Conservation (phyloP, 2,888 invertebrate species). For the Pterostichus niger region DNA sequence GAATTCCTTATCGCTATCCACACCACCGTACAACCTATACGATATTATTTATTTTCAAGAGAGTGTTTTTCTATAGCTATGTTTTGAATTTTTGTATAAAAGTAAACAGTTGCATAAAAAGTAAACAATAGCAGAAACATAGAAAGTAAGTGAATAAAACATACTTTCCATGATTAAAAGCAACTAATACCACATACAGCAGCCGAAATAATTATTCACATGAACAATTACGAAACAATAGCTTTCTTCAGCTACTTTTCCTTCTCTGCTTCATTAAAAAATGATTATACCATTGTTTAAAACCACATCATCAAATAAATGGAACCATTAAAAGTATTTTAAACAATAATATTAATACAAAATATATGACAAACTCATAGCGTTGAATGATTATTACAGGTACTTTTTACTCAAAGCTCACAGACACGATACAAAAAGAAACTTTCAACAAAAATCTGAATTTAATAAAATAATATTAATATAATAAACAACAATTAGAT, state of each 20-base stretch:
- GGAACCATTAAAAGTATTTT: no score
- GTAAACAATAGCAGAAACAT: constrained; percentile 12
- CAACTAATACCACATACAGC: background rate
- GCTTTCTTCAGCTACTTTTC: constrained; percentile 13
- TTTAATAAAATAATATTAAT: no score
- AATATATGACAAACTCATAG: no score
- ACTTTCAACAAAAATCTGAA: no score
- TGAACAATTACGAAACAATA: constrained; percentile 3
- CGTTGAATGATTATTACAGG: no score
- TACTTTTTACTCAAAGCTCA: no score
- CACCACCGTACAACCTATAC: background rate
- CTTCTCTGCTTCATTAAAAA: constrained; percentile 3
- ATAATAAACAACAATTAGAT: no score
- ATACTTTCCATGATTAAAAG: constrained; percentile 27
- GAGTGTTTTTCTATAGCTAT: background rate
- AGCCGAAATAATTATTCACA: constrained; percentile 18
- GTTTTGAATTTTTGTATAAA: background rate
- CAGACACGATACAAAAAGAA: no score
- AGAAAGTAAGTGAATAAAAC: constrained; percentile 18
- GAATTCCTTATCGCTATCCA: no score
- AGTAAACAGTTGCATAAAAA: background rate
- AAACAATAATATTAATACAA: no score
- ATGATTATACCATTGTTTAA: background rate
- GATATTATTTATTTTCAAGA: no score
- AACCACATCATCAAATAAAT: background rate